Conservation (phyloP, 2,888 invertebrate species). For the Taenaris catops region DNA sequence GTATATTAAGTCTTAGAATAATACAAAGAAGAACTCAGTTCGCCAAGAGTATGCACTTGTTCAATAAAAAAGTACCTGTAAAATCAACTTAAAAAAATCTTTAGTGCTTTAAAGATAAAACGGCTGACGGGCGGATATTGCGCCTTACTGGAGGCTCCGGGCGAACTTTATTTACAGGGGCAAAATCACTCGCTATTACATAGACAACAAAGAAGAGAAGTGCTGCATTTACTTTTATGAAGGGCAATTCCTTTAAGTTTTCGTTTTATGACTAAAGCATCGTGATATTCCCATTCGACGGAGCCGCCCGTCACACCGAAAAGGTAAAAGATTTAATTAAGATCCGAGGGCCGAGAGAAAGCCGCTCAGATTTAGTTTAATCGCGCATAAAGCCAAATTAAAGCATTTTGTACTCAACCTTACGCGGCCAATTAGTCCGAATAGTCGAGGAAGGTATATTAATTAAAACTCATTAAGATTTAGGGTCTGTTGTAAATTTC, state of each 20-base stretch:
- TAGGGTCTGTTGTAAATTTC: neutral
- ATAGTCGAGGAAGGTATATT: neutral
- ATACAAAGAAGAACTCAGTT: no score
- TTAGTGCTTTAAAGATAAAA: slow-evolving; percentile 33
- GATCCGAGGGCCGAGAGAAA: slow-evolving; percentile 1
- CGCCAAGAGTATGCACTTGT: no score
- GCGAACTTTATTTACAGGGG: slow-evolving; percentile 36
- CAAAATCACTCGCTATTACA: slow-evolving; percentile 29
- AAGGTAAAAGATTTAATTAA: slow-evolving; percentile 8
- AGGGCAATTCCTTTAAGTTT: slow-evolving; percentile 25
- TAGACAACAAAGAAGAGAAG: slow-evolving; percentile 33
- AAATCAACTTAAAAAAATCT: no score
- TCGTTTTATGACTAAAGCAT: neutral
- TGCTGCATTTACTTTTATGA: slow-evolving; percentile 36
- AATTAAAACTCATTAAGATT: slow-evolving; percentile 5
- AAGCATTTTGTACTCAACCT: slow-evolving; percentile 3
- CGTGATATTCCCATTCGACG: neutral
- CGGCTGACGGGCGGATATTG: slow-evolving; percentile 36
- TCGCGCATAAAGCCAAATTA: slow-evolving; percentile 5
- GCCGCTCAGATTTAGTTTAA: slow-evolving; percentile 2
- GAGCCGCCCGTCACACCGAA: neutral
- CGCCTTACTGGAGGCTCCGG: slow-evolving; percentile 26
- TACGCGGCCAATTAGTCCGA: slow-evolving; percentile 3
- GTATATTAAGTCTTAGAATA: no score
- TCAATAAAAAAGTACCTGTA: no score